A percentile compares a stretch with the other conserved stretches of the same genome.
These are phyloP conservation scores for Phorcus lineatus DNA, from an alignment of 2,888 invertebrate genomes.

Conservation along the genomic window DNA sequence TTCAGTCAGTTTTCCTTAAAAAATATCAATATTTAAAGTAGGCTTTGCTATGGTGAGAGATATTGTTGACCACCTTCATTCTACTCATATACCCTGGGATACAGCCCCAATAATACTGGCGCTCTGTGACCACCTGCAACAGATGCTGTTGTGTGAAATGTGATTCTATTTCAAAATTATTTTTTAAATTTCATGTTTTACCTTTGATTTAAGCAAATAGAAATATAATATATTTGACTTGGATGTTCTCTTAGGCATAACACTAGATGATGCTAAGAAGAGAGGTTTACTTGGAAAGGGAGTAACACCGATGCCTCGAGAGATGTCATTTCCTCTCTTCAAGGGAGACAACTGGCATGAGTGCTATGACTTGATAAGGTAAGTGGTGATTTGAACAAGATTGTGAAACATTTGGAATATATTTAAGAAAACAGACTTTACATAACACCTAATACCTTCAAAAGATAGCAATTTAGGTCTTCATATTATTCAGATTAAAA, in stretches of 20 bases:
- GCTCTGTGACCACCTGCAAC: no score
- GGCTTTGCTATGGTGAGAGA: no score
- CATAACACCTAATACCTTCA: neutral
- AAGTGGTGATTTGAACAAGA: neutral
- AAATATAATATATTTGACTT: neutral
- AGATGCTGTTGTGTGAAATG: no score
- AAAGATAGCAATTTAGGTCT: neutral
- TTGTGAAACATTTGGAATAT: neutral
- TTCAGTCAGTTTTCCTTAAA: no score
- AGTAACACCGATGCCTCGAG: slow-evolving; percentile 72
- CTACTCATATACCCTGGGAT: no score
- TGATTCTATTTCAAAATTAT: no score
- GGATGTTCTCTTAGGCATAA: slow-evolving; percentile 56
- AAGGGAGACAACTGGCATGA: slow-evolving; percentile 73
- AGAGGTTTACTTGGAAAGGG: slow-evolving; percentile 64
- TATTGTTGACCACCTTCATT: no score
- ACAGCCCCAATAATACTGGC: no score
- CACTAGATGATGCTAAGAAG: slow-evolving; percentile 70
- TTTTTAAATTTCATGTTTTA: no score
- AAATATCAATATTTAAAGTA: no score
- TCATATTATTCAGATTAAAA: neutral
- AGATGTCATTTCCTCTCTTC: slow-evolving; percentile 70
- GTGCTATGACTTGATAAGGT: slow-evolving; percentile 73
- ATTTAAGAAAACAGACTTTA: neutral
- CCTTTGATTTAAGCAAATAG: no score